Evolutionary conservation across 2,113 vertebrate species (phyloP), one percentile per base, ranked within the genome.

Genomic region (Symphodus melops): DNA sequence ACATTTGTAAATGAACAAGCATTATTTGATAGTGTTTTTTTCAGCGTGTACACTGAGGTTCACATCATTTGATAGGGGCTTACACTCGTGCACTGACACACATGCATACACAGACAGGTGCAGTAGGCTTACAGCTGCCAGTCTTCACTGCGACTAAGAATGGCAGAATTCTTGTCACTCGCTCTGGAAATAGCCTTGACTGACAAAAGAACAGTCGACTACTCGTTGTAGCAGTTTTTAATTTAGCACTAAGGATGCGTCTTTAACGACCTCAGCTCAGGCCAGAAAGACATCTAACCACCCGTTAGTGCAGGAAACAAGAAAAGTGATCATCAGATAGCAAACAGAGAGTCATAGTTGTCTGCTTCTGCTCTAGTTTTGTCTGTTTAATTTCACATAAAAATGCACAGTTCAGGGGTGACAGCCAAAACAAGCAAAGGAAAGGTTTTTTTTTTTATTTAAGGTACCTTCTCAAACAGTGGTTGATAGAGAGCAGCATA

Each of bases 401-500:
- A 48, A 17, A 17, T 5, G 16, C 12, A 12, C 12, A 12, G 16
- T 5, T 16, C 7, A 3, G 7, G 46, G 46, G 46, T 17, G 37
- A 9, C 0, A 68, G 39, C 19, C 0, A 25, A 59, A 23, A 33
- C 9, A 23, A 2, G 55, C 8, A 36, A 42, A 53, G 9, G 13
- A 52, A 16, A 1, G 1, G 5, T 53, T 5, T 53, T 1, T 37
- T 21, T 17, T 4, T 53, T n/a, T 21, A 54, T 19, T 12, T 37
- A 13, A 44, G 5, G 51, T 87, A 99, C 98, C 97, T 98, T 98
- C 81, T 98, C 97, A 80, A 97, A 99, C 54, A 97, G 93, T 10
- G 98, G 98, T 7, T 97, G 95, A 86, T 98, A 99, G 13, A 99
- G 91, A 0, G 95, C 95, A 1, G 98, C 96, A 0, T 99, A 99